Evolutionary conservation across 2,888 invertebrate species (phyloP).

Genomic region (Drosophila limbata): DNA sequence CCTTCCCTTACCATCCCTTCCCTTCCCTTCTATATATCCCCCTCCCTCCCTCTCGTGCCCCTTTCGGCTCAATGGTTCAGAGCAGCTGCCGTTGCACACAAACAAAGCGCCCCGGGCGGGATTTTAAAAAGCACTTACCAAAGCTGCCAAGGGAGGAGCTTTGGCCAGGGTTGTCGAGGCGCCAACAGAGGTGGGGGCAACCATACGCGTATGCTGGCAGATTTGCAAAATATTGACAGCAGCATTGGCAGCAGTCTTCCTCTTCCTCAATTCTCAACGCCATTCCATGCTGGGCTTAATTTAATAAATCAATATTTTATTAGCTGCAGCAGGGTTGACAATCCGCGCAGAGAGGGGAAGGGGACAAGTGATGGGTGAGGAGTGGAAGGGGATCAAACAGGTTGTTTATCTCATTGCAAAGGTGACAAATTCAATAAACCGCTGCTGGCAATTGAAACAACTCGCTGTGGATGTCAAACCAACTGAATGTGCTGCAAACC

Average conservation of each 20-base stretch:
- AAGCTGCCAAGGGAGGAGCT: conserved; percentile 53
- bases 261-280: not conserved
- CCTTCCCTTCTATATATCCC: not conserved
- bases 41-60: not conserved
- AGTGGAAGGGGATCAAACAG: conserved; percentile 31
- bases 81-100: conserved; percentile 72
- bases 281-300: conserved; percentile 58
- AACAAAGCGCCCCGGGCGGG: conserved; percentile 70
- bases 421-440: conserved; percentile 51
- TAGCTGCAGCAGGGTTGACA: conserved; percentile 54
- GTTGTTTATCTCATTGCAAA: conserved; percentile 37
- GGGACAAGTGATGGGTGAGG: not conserved
- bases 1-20: not conserved
- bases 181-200: not conserved
- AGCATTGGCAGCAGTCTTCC: conserved; percentile 31
- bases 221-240: conserved; percentile 78
- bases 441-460: conserved; percentile 24
- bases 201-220: conserved; percentile 51
- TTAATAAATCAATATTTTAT: conserved; percentile 81
- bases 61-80: conserved; percentile 31
- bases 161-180: conserved; percentile 17
- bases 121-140: conserved; percentile 80
- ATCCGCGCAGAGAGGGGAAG: not conserved
- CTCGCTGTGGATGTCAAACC: not conserved
- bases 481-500: not conserved